phyloP scores from a whole-genome alignment of 1,140 invertebrate species.

The Hyles vespertilio region DNA sequence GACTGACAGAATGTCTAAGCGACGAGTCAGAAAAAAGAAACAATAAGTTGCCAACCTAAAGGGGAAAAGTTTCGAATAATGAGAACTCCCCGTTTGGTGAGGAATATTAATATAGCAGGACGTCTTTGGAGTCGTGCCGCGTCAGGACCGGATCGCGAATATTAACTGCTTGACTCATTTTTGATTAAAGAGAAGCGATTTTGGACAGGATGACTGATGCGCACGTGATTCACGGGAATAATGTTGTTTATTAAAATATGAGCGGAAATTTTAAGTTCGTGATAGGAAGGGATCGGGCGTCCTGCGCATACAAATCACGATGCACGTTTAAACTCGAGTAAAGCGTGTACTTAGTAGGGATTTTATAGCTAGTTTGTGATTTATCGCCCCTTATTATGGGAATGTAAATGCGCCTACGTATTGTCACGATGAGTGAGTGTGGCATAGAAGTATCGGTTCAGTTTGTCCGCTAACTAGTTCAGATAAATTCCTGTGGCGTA shows the following conservation, averaged over 20 bases:
- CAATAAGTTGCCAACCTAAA: constrained; percentile 45
- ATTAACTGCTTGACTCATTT: constrained; percentile 52
- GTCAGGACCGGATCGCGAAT: constrained; percentile 46
- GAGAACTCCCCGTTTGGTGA: constrained; percentile 45
- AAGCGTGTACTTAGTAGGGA: constrained; percentile 45
- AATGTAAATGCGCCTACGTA: constrained; percentile 45
- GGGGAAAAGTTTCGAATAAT: constrained; percentile 46
- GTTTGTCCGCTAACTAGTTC: constrained; percentile 26
- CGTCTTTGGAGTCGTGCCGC: constrained; percentile 29
- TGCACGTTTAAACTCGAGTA: constrained; percentile 53
- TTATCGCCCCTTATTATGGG: constrained; percentile 39
- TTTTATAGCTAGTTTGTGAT: constrained; percentile 39
- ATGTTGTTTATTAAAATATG: constrained; percentile 57
- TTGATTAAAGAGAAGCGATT: constrained; percentile 63
- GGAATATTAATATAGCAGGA: constrained; percentile 61
- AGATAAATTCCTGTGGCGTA: constrained; percentile 48
- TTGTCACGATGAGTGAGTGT: constrained; percentile 28
- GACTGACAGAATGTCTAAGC: constrained; percentile 67
- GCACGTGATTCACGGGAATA: constrained; percentile 56
- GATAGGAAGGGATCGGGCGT: constrained; percentile 53
- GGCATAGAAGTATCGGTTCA: constrained; percentile 27
- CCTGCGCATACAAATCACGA: constrained; percentile 59
- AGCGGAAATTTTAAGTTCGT: constrained; percentile 66
- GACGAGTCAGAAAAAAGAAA: constrained; percentile 46
- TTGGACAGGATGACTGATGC: constrained; percentile 60